Evolutionary conservation across 2,797 vertebrate genomes (phyloP), one percentile per base, ranked within the genome.

Genomic region (Bufotes viridis): DNA sequence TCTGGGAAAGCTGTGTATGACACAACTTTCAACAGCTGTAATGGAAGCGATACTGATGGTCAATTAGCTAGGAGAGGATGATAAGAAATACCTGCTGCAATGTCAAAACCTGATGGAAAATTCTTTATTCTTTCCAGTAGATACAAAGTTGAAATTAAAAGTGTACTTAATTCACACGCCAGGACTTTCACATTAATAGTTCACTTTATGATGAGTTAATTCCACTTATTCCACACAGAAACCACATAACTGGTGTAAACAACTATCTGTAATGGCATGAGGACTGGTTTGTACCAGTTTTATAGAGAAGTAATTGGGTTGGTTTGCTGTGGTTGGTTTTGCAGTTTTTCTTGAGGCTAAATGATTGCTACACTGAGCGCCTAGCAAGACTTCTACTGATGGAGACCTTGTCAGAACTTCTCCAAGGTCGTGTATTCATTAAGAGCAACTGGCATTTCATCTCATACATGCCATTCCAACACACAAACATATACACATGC

Each of bases 361-460:
- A 69, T 20, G 26, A 26, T 75, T 51, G 70, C 55, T 63, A 20
- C 17, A 81, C 12, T 53, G 53, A 85, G 78, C 51, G 67, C 67
- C 58, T 82, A 75, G 72, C 55, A 82, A 89, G 81, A 84, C 80
- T 81, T 86, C 74, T 20, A 34, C 84, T 72, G 80, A 69, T 86
- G 74, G 63, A 89, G 88, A 82, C 88, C 88, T 89, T 89, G 80
- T 84, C 85, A 84, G 85, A 87, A 67, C 85, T 87, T 87, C 85
- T 81, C 81, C 88, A 89, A 89, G 88, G 88, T 87, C 85, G 58
- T 87, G 80, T 83, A 81, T 89, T 89, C 88, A 87, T 89, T 87
- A 89, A 75, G 85, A 87, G 88, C 88, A 89, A 87, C 88, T 89
- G 88, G 88, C 88, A 89, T 81, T 81, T 89, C 83, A 85, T 85